Base-by-base conservation (phyloP, 2,888 invertebrate species). In the Galeruca laticollis region DNA sequence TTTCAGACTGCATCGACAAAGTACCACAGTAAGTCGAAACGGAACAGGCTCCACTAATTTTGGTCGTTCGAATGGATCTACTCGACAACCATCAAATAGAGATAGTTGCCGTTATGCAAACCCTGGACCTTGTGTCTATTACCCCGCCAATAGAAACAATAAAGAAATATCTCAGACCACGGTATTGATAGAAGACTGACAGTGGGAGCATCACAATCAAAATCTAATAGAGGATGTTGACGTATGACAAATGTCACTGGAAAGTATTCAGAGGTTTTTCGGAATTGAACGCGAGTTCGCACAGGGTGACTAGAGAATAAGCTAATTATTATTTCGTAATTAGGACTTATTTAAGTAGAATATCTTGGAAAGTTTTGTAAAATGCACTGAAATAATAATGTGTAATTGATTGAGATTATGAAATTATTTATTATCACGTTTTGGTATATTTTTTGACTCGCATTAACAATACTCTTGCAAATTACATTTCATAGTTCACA, bases 81-180 rank as follows among this genome's bases (percentile, higher is more conserved):
- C 67, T 3, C 49, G 76, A 10, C 52, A 72, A 37, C 37, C 52
- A 10, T 56, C 60, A 13, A 60, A 35, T 51, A 57, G 73, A 60
- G 37, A 26, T 11, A 70, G 73, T 31, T 59, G 66, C 9, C 72
- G 69, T 20, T 66, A 66, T 11, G 83, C 85, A 0, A 87, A 86
- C 74, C 87, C 87, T 0, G 86, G 87, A 0, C 87, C 88, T 0
- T 88, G 88, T 76, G 88, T 88, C n/a, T 88, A 88, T 81, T 88
- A 88, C 80, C 88, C 88, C 0, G 86, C 86, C 0, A 82, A 83
- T 40, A 86, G 86, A 70, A 71, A 71, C 51, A 78, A 69, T 71
- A 82, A 83, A 64, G 84, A 80, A 64, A 82, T 81, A 3, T 83
- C 83, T 6, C 84, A 84, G 72, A 82, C 82, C 18, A 61, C 69